phyloP scores from a whole-genome alignment of 2,113 vertebrate genomes.

The Pachyramphus minor region DNA sequence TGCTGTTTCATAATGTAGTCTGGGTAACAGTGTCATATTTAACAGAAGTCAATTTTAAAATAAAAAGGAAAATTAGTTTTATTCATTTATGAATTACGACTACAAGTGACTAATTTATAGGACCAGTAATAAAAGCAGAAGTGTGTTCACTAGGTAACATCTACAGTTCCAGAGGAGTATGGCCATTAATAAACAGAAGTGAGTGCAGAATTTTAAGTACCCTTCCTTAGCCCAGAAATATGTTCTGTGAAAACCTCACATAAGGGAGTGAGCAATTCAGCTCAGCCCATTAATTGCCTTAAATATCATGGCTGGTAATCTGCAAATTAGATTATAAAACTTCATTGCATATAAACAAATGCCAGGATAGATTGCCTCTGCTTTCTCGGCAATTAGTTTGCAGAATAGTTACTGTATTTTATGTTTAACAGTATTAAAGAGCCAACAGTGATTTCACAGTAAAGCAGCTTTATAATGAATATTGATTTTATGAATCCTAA shows the following conservation, averaged over 20 bases:
- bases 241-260: constrained; percentile 13
- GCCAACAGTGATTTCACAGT: constrained; percentile 46
- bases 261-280: constrained; percentile 42
- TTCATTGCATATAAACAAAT: constrained; percentile 48
- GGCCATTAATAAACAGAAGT: constrained; percentile 38
- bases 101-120: constrained; percentile 30
- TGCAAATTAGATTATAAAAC: constrained; percentile 69
- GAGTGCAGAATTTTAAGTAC: constrained; percentile 49
- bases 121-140: constrained; percentile 35
- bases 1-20: background rate
- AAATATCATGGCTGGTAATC: constrained; percentile 61
- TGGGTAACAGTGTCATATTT: background rate
- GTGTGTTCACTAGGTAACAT: constrained; percentile 11
- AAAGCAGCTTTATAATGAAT: constrained; percentile 33
- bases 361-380: constrained; percentile 20
- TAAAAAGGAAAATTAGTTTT: constrained; percentile 46
- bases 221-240: constrained; percentile 37
- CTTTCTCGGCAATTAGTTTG: constrained; percentile 47
- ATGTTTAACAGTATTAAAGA: constrained; percentile 37
- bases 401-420: constrained; percentile 49
- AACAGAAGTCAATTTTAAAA: constrained; percentile 15
- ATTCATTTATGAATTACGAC: constrained; percentile 1
- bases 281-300: constrained; percentile 55
- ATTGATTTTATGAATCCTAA: constrained; percentile 12
- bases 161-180: background rate